phyloP scores from a whole-genome alignment of 30 jellyfish, hydroid and myxozoan species.

The Pelagia noctiluca region DNA sequence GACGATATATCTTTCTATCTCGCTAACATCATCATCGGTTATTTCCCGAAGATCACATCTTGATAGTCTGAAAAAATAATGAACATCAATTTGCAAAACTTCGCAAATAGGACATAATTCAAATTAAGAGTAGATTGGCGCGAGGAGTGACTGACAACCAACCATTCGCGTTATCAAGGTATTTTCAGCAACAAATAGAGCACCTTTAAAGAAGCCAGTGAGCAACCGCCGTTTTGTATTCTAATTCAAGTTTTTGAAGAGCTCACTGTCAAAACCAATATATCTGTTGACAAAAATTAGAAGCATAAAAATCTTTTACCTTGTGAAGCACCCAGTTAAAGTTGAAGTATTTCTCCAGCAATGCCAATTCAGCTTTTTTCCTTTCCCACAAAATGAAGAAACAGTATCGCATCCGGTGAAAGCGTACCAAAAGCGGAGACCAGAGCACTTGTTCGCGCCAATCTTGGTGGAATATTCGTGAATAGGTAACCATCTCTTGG shows the following conservation, averaged over 20 bases:
- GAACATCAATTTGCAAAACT: too few relatives aligned
- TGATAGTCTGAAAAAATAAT: neutral
- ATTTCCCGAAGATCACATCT: neutral
- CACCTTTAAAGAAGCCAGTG: too few relatives aligned
- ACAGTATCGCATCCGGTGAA: slow-evolving; percentile 36
- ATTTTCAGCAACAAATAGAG: too few relatives aligned
- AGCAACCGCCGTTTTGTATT: too few relatives aligned
- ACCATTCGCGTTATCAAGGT: too few relatives aligned
- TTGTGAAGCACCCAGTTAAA: slow-evolving; percentile 12
- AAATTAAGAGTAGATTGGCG: too few relatives aligned
- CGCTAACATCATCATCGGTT: neutral
- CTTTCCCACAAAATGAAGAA: slow-evolving; percentile 13
- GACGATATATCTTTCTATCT: slow-evolving; percentile 38
- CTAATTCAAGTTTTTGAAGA: too few relatives aligned
- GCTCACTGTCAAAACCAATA: too few relatives aligned
- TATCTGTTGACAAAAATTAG: too few relatives aligned
- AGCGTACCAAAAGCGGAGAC: slow-evolving; percentile 21
- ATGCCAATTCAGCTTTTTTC: neutral
- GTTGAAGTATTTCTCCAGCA: slow-evolving; percentile 28
- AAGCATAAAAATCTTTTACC: neutral
- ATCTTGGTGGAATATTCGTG: slow-evolving; percentile 33
- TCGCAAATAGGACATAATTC: too few relatives aligned
- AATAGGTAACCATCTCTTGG: slow-evolving; percentile 39
- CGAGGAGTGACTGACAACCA: too few relatives aligned
- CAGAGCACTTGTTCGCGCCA: slow-evolving; percentile 1